Base-by-base conservation (phyloP, 2,888 invertebrate species). In the Platycheirus albimanus region DNA sequence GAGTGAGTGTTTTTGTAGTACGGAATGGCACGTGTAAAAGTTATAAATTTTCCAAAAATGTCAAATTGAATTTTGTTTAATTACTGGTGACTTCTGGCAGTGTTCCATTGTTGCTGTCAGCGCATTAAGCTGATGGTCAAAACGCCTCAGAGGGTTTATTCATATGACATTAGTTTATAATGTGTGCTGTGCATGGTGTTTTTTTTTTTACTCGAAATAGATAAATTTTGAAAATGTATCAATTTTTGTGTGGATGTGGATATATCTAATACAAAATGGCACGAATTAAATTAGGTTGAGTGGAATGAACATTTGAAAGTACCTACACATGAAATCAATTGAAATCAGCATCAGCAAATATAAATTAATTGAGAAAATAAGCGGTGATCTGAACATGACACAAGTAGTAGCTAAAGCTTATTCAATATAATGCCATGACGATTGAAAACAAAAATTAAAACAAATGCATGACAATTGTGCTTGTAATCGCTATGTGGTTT, bases 61-160 rank as follows among this genome's bases (percentile, higher is more conserved):
- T 67, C 71, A 77, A 77, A 81, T 77, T 81, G 54, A 81, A 81
- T 81, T 81, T 81, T 67, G 41, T 81, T 17, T 61, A 81, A 81
- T 81, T 81, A 81, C 76, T 81, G 66, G 67, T 81, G 76, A 77
- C 76, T 77, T 72, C 71, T 77, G 76, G 71, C 66, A 61, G 61
- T 77, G 67, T 67, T 81, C 61, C 71, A 61, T 61, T 71, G 51
- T 52, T 54, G 49, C 71, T 81, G 76, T 81, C 81, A 81, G 54
- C 76, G 66, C 61, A 43, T 33, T 36, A 20, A 49, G n/a, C n/a
- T 33, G 51, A 49, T 49, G 17, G 19, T 33, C 52, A 41, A 36
- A 54, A 28, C 10, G 36, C 61, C 52, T 45, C 61, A 17, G 5
- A 30, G 54, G 67, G 67, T 24, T 63, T 41, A 67, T 69, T 33